A percentile compares a stretch with the other conserved stretches of the same genome.
Evolutionary conservation across 1,140 invertebrate species (phyloP).

Genomic region (Zelostemma sp.): DNA sequence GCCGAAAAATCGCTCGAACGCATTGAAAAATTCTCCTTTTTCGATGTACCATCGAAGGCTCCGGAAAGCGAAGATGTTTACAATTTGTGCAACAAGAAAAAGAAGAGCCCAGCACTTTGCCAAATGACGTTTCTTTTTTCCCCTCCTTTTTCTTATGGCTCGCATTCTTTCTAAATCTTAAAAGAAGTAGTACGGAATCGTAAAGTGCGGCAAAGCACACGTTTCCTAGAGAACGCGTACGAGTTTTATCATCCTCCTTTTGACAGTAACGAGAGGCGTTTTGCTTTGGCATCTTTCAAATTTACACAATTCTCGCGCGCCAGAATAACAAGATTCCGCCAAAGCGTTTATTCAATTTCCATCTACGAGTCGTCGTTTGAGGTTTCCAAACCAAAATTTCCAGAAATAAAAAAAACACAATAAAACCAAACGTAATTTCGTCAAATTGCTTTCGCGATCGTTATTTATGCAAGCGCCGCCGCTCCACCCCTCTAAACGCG

Average conservation of each 20-base stretch:
- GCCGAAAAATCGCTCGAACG: neutral
- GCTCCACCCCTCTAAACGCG: no score
- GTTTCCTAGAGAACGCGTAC: constrained; percentile 38
- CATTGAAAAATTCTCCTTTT: neutral
- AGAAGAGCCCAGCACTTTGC: neutral
- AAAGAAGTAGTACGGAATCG: constrained; percentile 36
- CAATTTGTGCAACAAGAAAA: neutral
- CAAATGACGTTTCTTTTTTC: neutral
- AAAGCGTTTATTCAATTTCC: constrained; percentile 1
- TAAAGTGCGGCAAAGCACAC: constrained; percentile 38
- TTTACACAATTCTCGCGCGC: constrained; percentile 27
- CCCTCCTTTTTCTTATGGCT: constrained; percentile 25
- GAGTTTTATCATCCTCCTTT: constrained; percentile 44
- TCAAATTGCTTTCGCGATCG: no score
- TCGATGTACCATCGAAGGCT: neutral
- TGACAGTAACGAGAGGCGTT: constrained; percentile 41
- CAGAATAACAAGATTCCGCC: neutral
- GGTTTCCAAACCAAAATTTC: no score
- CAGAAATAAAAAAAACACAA: no score
- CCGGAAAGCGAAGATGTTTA: neutral
- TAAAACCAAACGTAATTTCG: no score
- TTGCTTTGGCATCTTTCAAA: constrained; percentile 39
- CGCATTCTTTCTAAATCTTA: constrained; percentile 36
- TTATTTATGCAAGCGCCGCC: no score
- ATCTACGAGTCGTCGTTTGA: neutral